Conservation (phyloP, 2,797 vertebrate species). For the Mormyrops attenuatus region DNA sequence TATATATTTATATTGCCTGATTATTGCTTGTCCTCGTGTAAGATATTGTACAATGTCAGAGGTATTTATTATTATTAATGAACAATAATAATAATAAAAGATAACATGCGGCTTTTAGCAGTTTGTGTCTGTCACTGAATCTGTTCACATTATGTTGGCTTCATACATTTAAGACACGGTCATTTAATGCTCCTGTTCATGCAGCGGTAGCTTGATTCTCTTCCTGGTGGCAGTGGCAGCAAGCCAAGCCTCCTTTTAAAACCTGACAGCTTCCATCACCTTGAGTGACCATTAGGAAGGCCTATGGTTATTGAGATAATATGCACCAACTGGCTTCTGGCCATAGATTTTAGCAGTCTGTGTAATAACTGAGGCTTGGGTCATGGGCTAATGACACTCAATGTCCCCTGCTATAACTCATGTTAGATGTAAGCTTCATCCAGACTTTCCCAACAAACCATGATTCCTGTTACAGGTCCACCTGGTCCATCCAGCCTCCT, state of each 20-base stretch:
- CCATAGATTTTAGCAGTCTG: background rate
- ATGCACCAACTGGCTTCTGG: background rate
- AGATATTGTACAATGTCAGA: conserved; percentile 21
- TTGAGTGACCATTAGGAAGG: background rate
- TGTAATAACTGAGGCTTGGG: background rate
- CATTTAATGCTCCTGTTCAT: background rate
- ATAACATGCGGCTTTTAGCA: background rate
- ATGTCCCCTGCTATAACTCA: background rate
- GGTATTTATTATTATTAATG: background rate
- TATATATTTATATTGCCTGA: background rate
- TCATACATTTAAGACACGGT: background rate
- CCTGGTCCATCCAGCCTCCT: background rate
- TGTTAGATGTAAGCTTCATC: background rate
- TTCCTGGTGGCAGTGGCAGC: background rate
- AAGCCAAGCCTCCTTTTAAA: background rate
- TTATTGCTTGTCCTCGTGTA: conserved; percentile 19
- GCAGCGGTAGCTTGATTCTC: background rate
- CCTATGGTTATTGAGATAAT: background rate
- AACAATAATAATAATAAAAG: background rate
- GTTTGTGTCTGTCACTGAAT: background rate
- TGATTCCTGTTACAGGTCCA: background rate
- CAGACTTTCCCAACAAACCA: background rate
- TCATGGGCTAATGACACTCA: background rate
- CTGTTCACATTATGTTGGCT: background rate
- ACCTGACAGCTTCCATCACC: background rate